phyloP scores from a whole-genome alignment of 2,888 invertebrate genomes.

The Coelinius sp. region DNA sequence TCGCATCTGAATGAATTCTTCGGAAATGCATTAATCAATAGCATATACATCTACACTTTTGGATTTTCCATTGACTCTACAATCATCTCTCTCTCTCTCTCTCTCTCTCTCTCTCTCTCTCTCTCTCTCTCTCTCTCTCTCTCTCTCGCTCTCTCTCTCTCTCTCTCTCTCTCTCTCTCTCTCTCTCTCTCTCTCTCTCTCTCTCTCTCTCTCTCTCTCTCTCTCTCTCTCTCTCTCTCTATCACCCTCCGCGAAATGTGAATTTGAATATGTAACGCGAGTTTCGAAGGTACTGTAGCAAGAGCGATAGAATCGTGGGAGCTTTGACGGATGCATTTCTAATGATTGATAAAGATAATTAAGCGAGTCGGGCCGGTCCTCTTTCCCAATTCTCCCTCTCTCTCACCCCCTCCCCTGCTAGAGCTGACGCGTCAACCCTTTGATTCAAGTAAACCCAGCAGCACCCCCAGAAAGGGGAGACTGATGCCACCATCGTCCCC shows the following conservation, averaged over 20 bases:
- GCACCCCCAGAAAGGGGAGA: conserved; percentile 37
- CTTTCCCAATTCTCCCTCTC: conserved; percentile 9
- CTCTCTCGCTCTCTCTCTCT: too few species aligned
- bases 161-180: too few species aligned
- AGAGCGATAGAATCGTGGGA: conserved; percentile 48
- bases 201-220: too few species aligned
- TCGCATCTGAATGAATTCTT: not conserved
- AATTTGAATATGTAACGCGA: not conserved
- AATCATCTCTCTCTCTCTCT: not conserved
- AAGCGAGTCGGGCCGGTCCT: conserved; percentile 51
- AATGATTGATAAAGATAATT: conserved; percentile 67
- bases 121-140: not conserved
- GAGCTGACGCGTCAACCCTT: conserved; percentile 56
- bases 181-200: too few species aligned
- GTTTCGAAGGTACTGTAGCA: not conserved
- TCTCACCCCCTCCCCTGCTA: not conserved
- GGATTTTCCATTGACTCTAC: not conserved
- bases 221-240: too few species aligned
- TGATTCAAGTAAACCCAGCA: conserved; percentile 51
- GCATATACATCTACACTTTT: not conserved
- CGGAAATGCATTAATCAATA: not conserved
- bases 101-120: too few species aligned
- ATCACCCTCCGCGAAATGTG: not conserved
- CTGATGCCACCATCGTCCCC: conserved; percentile 38
- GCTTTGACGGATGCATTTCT: conserved; percentile 58